These are phyloP conservation scores for Magallana angulata DNA, from an alignment of 1,140 invertebrate species.

Conservation along the genomic window DNA sequence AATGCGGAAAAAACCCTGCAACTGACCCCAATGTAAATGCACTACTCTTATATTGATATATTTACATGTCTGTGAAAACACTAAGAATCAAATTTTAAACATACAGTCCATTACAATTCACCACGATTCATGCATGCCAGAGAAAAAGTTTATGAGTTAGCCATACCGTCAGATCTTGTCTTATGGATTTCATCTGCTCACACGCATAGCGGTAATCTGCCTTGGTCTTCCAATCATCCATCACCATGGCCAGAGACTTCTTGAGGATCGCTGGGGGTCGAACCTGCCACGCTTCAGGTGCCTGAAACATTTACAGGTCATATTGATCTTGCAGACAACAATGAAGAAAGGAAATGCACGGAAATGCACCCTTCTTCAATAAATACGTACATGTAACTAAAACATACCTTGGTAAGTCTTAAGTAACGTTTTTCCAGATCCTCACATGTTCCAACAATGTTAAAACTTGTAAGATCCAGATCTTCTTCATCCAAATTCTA, in stretches of 20 bases:
- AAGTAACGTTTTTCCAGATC: conserved; percentile 97
- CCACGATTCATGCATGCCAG: no score
- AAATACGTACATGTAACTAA: neutral
- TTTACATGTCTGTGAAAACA: no score
- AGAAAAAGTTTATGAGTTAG: neutral
- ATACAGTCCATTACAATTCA: neutral
- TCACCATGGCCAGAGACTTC: conserved; percentile 92
- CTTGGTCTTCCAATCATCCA: conserved; percentile 91
- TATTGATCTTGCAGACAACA: neutral
- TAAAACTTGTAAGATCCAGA: conserved; percentile 78
- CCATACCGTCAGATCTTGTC: conserved; percentile 97
- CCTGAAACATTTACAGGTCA: conserved; percentile 81
- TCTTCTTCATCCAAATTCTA: conserved; percentile 73
- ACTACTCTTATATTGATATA: no score
- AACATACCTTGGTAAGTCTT: conserved; percentile 89
- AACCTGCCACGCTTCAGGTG: conserved; percentile 94
- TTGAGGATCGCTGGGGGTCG: conserved; percentile 91
- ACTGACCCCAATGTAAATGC: no score
- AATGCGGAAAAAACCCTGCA: conserved; percentile 55
- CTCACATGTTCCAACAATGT: conserved; percentile 94
- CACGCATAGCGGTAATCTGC: conserved; percentile 97
- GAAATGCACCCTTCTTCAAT: neutral
- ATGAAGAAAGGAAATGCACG: neutral
- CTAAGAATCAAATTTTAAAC: no score
- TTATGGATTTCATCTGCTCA: conserved; percentile 98